Percentiles rank a stretch among this genome's conserved stretches.
These are phyloP conservation scores for Charina bottae DNA, from an alignment of 2,113 vertebrate genomes.

Conservation along the genomic window DNA sequence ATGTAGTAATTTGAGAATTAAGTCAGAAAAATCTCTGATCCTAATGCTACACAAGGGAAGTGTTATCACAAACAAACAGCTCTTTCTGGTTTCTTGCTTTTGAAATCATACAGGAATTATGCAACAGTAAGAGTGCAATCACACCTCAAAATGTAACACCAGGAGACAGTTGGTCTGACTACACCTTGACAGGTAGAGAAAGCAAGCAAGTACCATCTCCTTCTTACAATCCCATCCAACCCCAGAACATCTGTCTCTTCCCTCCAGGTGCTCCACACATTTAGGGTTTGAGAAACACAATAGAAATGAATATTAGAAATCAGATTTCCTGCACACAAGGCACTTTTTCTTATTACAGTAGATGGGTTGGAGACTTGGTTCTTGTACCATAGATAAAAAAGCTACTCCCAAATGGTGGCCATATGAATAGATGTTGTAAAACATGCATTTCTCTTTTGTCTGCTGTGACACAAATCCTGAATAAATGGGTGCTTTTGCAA, in stretches of 20 bases:
- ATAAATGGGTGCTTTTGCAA: constrained; percentile 75
- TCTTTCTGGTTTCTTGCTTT: not conserved
- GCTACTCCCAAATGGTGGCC: constrained; percentile 64
- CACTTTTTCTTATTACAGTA: constrained; percentile 42
- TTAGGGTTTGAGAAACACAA: not conserved
- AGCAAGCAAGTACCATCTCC: not conserved
- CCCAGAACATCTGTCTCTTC: not conserved
- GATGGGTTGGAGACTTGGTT: constrained; percentile 58
- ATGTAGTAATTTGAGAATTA: not conserved
- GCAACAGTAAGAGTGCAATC: not conserved
- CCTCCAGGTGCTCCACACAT: not conserved
- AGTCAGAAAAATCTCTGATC: not conserved
- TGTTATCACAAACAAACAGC: not conserved
- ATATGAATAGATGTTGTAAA: constrained; percentile 74
- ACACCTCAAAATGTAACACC: not conserved
- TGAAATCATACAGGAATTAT: not conserved
- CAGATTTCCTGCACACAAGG: constrained; percentile 37
- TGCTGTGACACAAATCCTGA: constrained; percentile 78
- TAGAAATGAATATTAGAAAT: constrained; percentile 28
- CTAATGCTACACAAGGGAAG: not conserved
- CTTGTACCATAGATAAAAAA: constrained; percentile 71
- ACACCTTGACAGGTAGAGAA: not conserved
- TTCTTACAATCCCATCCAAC: not conserved
- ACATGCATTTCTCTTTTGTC: constrained; percentile 76
- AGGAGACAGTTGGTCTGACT: not conserved